phyloP scores from a whole-genome alignment of 2,797 vertebrate species.

The Chaenodraco wilsoni region DNA sequence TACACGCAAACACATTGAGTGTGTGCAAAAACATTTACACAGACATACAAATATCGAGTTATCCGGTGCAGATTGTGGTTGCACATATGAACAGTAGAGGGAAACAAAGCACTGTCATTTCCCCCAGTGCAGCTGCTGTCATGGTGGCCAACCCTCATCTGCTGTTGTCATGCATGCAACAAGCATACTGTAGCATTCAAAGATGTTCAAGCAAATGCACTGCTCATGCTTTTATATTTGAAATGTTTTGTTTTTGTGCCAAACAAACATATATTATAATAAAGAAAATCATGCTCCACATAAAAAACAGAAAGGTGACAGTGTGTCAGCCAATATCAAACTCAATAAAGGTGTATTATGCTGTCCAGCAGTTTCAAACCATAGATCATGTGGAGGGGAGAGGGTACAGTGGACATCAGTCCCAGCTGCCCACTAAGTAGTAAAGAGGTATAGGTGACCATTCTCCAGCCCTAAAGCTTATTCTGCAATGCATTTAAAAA shows the following conservation, averaged over 20 bases:
- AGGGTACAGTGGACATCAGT: conserved; percentile 32
- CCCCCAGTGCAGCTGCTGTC: conserved; percentile 24
- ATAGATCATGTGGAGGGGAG: conserved; percentile 28
- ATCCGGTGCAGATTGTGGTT: conserved; percentile 40
- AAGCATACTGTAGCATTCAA: conserved; percentile 34
- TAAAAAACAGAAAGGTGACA: conserved; percentile 5
- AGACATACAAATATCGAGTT: conserved; percentile 26
- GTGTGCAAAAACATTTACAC: neutral
- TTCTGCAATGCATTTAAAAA: conserved; percentile 63
- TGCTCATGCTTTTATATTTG: neutral
- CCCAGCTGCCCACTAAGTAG: conserved; percentile 39
- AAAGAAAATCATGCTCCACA: neutral
- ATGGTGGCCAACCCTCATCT: conserved; percentile 50
- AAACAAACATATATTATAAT: neutral
- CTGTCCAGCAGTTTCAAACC: conserved; percentile 22
- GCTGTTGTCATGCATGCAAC: conserved; percentile 52
- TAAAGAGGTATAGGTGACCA: conserved; percentile 53
- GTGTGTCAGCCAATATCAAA: conserved; percentile 19
- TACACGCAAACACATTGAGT: neutral
- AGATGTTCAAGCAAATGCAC: conserved; percentile 31
- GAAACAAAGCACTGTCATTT: conserved; percentile 76
- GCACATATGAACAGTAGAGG: conserved; percentile 76
- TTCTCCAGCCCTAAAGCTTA: conserved; percentile 43
- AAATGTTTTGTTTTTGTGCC: neutral
- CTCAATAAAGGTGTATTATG: conserved; percentile 15